Base-by-base conservation (phyloP, 2,113 vertebrate species). In the Dunckerocampus dactyliophorus region DNA sequence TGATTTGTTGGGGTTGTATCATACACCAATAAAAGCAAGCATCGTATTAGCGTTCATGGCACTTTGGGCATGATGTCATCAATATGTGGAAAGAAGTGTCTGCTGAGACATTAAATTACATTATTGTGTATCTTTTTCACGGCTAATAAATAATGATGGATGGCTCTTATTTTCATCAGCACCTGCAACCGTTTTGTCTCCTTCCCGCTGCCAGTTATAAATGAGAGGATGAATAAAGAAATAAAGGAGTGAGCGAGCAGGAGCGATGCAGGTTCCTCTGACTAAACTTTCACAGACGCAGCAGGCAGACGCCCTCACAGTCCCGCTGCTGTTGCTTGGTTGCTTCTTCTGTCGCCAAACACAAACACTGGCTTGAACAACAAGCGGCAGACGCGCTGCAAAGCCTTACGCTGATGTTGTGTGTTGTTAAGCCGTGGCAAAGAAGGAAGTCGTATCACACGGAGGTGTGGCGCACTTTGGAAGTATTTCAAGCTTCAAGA, bases 141-240 rank as follows among this genome's bases (percentile, higher is more conserved):
- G 95, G 94, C 93, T 98, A 98, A 99, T 98, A 99, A 98, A 99
- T 97, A 99, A 98, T 99, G 97, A 99, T 99, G 96, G 96, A 99
- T 99, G 94, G 93, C 93, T 97, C 94, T 97, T 98, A 99, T 98
- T 96, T 99, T 95, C 95, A 95, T 95, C 95, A 94, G 92, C 97
- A 99, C 96, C 97, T 99, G 97, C 94, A 98, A 98, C 94, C 96
- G 93, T 97, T 98, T 95, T 94, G 95, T 95, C 94, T 94, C 93
- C 93, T 93, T 91, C 92, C 89, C 92, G 89, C 92, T 91, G 93
- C 94, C 93, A 94, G 94, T 89, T 90, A 92, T 93, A 95, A 95
- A 95, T 92, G 93, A 93, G 94, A 93, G 92, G 92, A 95, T 90
- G 93, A 94, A 94, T 92, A 92, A 93, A 92, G 92, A 80, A 83